Evolutionary conservation across 2,797 vertebrate genomes (phyloP).

Genomic region (Myoxocephalus aenaeus): DNA sequence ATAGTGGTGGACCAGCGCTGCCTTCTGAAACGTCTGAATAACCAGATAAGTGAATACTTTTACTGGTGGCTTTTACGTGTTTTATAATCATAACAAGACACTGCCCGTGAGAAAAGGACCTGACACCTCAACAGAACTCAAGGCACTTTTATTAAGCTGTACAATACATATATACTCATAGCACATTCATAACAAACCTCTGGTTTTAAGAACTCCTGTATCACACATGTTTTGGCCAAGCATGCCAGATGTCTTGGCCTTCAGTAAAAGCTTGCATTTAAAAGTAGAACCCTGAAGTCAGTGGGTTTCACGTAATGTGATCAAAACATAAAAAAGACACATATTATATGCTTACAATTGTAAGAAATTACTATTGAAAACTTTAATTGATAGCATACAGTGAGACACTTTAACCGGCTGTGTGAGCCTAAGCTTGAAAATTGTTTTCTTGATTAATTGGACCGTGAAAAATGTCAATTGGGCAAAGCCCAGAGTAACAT

Average conservation of each 20-base stretch:
- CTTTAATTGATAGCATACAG: background rate
- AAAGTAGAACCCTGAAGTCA: background rate
- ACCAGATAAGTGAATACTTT: conserved; percentile 13
- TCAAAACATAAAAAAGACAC: background rate
- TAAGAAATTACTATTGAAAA: background rate
- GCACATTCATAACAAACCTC: background rate
- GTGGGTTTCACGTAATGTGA: background rate
- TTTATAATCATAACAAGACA: background rate
- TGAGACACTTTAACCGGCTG: background rate
- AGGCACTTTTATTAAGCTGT: conserved; percentile 21
- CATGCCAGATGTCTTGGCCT: background rate
- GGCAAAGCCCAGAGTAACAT: background rate
- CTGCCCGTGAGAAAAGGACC: background rate
- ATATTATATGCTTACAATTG: background rate
- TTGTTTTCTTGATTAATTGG: background rate
- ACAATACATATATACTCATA: background rate
- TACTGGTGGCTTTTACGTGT: background rate
- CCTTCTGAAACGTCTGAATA: conserved; percentile 26
- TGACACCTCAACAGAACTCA: background rate
- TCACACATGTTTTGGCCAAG: background rate
- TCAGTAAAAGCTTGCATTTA: background rate
- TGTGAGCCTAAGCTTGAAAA: background rate
- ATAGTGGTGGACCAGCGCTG: conserved; percentile 29
- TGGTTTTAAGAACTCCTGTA: background rate
- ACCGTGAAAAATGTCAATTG: background rate